A percentile compares a stretch with the other conserved stretches of the same genome.
phyloP scores from a whole-genome alignment of 2,888 invertebrate genomes.

The Eupithecia tripunctaria region DNA sequence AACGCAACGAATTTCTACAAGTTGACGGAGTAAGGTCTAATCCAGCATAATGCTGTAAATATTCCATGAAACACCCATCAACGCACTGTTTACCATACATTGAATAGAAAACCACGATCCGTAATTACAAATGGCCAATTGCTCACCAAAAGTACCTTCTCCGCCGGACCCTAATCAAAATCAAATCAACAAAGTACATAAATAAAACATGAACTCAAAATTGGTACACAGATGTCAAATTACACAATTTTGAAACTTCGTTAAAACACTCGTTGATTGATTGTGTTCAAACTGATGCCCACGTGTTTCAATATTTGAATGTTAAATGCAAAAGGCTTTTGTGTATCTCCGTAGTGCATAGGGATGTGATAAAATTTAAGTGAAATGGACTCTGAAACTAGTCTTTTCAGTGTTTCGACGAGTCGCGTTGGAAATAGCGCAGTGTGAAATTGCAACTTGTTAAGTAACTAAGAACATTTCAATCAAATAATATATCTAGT shows the following conservation, averaged over 20 bases:
- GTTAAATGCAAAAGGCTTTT: conserved; percentile 19
- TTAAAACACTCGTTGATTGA: conserved; percentile 44
- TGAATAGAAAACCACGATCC: conserved; percentile 11
- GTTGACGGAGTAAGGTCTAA: background rate
- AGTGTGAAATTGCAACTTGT: background rate
- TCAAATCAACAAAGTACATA: conserved; percentile 32
- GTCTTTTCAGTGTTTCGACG: background rate
- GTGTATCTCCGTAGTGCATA: conserved; percentile 16
- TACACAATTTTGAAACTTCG: conserved; percentile 38
- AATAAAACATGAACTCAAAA: conserved; percentile 42
- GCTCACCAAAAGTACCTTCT: conserved; percentile 19
- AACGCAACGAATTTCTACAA: background rate
- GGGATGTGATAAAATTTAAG: conserved; percentile 2
- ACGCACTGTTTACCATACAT: conserved; percentile 13
- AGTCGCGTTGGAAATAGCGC: background rate
- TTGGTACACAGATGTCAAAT: conserved; percentile 38
- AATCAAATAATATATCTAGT: too few species aligned
- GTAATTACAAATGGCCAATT: conserved; percentile 15
- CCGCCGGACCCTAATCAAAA: conserved; percentile 31
- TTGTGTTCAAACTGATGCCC: conserved; percentile 37
- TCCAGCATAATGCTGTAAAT: background rate
- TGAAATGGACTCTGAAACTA: background rate
- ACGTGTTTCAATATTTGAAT: conserved; percentile 30
- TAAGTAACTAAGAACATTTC: too few species aligned
- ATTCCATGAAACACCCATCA: conserved; percentile 6